Conservation (phyloP, 2,888 invertebrate species). For the Gymnosoma rotundatum region DNA sequence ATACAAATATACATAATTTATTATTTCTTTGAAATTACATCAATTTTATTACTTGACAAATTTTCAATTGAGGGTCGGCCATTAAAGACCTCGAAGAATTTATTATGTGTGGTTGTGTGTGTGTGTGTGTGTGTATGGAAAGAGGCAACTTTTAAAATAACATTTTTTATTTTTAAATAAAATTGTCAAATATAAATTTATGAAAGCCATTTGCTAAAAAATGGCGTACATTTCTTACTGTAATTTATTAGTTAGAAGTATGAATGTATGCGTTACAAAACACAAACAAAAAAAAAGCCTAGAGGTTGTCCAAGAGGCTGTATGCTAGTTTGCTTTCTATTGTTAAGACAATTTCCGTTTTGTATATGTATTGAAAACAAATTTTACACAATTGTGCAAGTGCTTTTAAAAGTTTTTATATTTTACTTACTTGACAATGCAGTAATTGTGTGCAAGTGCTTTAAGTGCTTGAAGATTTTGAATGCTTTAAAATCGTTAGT, state of each 20-base stretch:
- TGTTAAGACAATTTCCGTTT: constrained; percentile 42
- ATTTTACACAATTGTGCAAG: background rate
- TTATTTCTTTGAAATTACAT: constrained; percentile 37
- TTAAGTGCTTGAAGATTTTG: background rate
- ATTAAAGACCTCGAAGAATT: constrained; percentile 33
- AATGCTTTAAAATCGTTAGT: constrained; percentile 8
- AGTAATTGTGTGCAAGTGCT: background rate
- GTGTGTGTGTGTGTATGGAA: background rate
- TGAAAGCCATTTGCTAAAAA: constrained; percentile 42
- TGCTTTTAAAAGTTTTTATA: background rate
- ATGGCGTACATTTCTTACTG: constrained; percentile 20
- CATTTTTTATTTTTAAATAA: constrained; percentile 19
- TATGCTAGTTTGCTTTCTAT: constrained; percentile 36
- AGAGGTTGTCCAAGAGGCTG: constrained; percentile 10
- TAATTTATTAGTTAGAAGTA: background rate
- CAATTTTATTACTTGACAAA: constrained; percentile 65
- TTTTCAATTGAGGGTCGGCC: constrained; percentile 46
- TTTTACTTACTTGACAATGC: background rate
- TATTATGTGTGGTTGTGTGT: constrained; percentile 18
- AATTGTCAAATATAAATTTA: constrained; percentile 53
- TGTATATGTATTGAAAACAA: constrained; percentile 2
- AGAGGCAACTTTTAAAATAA: constrained; percentile 33
- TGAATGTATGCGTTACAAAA: background rate
- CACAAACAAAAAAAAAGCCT: background rate
- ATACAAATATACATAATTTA: background rate